A percentile compares a stretch with the other conserved stretches of the same genome.
Evolutionary conservation across 1,140 invertebrate species (phyloP).

Genomic region (Eumaeus atala): DNA sequence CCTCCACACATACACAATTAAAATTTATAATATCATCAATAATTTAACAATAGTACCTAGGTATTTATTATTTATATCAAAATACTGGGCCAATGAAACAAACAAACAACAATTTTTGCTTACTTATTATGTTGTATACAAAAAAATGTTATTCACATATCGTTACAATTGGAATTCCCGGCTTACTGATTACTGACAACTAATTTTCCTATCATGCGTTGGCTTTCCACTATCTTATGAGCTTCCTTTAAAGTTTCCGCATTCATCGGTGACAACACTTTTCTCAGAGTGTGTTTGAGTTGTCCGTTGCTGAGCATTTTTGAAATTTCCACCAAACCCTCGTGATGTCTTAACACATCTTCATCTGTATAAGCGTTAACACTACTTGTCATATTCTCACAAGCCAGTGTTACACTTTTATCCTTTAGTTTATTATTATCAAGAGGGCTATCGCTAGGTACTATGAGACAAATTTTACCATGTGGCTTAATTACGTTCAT

Average conservation of each 20-base stretch:
- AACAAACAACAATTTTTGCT: too few relatives aligned
- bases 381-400: constrained; percentile 58
- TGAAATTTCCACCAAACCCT: constrained; percentile 44
- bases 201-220: constrained; percentile 45
- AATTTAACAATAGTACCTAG: too few relatives aligned
- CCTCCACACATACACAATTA: too few relatives aligned
- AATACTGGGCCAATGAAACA: too few relatives aligned
- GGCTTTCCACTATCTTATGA: constrained; percentile 46
- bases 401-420: constrained; percentile 55
- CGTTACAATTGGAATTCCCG: too few relatives aligned
- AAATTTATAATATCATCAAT: too few relatives aligned
- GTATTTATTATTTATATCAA: too few relatives aligned
- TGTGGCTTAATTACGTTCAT: constrained; percentile 55
- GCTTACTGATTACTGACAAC: constrained; percentile 24
- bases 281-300: constrained; percentile 45
- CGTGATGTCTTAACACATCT: constrained; percentile 44
- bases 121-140: too few relatives aligned
- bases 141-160: too few relatives aligned
- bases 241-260: constrained; percentile 47
- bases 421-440: constrained; percentile 50
- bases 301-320: constrained; percentile 44
- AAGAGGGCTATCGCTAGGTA: constrained; percentile 48
- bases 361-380: constrained; percentile 55
- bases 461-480: constrained; percentile 56
- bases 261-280: constrained; percentile 51